phyloP scores from a whole-genome alignment of 2,113 vertebrate genomes.

The Myrmecophaga tridactyla region DNA sequence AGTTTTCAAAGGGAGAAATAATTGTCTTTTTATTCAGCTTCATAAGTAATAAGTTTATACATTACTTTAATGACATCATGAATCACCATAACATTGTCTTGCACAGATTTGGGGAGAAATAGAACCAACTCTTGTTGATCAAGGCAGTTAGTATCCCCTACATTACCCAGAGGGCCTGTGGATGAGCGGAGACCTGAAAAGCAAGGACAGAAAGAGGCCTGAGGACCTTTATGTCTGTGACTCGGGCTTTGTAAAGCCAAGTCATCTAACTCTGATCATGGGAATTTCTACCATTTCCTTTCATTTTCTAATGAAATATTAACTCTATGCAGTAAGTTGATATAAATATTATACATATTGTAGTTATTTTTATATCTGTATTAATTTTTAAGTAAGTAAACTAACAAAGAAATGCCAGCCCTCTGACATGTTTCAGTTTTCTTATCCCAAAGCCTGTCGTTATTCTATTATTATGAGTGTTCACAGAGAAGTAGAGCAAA shows the following conservation, averaged over 20 bases:
- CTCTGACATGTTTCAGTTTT: conserved; percentile 30
- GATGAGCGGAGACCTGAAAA: neutral
- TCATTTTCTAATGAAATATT: conserved; percentile 36
- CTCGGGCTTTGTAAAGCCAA: no score
- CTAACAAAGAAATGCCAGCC: neutral
- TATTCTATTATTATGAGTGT: conserved; percentile 63
- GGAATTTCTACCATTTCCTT: neutral
- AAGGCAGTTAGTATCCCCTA: neutral
- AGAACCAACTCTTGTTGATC: neutral
- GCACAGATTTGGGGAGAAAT: neutral
- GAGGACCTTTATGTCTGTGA: neutral
- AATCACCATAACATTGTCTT: neutral
- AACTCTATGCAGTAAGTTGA: neutral
- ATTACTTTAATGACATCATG: neutral
- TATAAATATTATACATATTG: neutral
- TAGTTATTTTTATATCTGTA: neutral
- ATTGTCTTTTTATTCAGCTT: neutral
- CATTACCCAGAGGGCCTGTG: neutral
- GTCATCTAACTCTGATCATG: neutral
- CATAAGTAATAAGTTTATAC: neutral
- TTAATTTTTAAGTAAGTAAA: conserved; percentile 37
- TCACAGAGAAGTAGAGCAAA: conserved; percentile 19
- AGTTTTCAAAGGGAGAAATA: neutral
- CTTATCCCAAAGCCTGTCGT: conserved; percentile 37
- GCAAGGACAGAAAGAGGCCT: neutral